Conservation (phyloP, 2,888 invertebrate species). For the Cryptus armator region DNA sequence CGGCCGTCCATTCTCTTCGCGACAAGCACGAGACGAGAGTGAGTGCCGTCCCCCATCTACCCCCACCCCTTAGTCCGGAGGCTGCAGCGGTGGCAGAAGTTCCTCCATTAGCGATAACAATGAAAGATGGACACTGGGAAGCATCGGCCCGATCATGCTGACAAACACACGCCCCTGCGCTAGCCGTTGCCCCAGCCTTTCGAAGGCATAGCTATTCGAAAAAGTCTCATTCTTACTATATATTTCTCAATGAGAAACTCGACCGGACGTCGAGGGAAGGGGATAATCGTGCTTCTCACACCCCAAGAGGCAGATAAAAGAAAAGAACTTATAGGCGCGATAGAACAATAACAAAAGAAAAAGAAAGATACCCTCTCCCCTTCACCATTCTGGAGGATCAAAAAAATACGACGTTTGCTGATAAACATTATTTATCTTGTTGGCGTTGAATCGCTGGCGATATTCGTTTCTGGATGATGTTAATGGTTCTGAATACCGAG, state of each 20-base stretch:
- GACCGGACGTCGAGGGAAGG: slow-evolving; percentile 36
- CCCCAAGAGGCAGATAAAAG: slow-evolving; percentile 26
- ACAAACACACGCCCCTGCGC: slow-evolving; percentile 73
- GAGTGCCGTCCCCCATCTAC: slow-evolving; percentile 66
- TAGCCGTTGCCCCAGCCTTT: slow-evolving; percentile 21
- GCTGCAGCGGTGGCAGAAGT: slow-evolving; percentile 77
- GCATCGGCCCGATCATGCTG: slow-evolving; percentile 75
- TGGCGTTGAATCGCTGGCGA: no score
- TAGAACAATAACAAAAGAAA: background rate
- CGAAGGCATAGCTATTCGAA: slow-evolving; percentile 28
- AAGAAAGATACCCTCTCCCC: background rate
- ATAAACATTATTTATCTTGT: background rate
- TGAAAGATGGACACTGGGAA: slow-evolving; percentile 80
- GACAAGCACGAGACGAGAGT: slow-evolving; percentile 72
- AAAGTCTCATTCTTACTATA: slow-evolving; percentile 32
- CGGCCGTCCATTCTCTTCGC: slow-evolving; percentile 66
- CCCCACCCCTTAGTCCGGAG: slow-evolving; percentile 30
- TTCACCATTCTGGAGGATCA: background rate
- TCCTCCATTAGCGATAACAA: slow-evolving; percentile 84
- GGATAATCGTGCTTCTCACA: slow-evolving; percentile 54
- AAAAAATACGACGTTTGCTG: background rate
- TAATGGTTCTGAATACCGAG: background rate
- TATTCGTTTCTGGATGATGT: background rate
- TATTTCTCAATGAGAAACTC: slow-evolving; percentile 27
- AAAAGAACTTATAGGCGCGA: background rate